Conservation (phyloP, 2,888 invertebrate genomes). For the Gortyna flavago region DNA sequence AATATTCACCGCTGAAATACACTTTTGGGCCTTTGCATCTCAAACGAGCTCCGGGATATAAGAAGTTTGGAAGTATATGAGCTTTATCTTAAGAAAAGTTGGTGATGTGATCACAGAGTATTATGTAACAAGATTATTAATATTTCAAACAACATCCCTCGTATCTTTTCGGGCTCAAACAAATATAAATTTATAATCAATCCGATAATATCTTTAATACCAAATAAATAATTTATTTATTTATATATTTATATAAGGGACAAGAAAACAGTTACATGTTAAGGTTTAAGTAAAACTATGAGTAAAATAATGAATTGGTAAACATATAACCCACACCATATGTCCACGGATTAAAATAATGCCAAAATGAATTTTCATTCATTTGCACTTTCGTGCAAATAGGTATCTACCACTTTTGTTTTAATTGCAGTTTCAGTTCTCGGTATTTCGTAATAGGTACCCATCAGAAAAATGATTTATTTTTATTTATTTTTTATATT, state of each 20-base stretch:
- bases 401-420: background rate
- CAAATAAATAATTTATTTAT: no score
- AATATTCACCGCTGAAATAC: conserved; percentile 46
- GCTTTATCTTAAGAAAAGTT: conserved; percentile 46
- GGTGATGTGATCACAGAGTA: conserved; percentile 28
- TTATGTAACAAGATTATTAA: conserved; percentile 39
- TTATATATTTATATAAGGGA: no score
- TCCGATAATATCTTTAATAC: background rate
- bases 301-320: no score
- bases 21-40: conserved; percentile 50
- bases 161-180: background rate
- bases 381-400: no score
- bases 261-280: no score
- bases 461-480: conserved; percentile 1
- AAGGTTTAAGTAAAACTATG: no score
- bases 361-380: background rate
- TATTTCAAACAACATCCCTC: conserved; percentile 33
- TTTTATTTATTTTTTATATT: no score
- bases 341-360: no score
- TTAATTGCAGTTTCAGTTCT: conserved; percentile 15
- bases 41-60: conserved; percentile 44
- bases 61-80: conserved; percentile 39
- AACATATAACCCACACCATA: no score
- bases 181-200: conserved; percentile 1
- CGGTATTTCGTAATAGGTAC: conserved; percentile 2